A percentile compares a stretch with the other conserved stretches of the same genome.
These are phyloP conservation scores for Mizuhopecten yessoensis DNA, from an alignment of 1,140 invertebrate species.

Conservation along the genomic window DNA sequence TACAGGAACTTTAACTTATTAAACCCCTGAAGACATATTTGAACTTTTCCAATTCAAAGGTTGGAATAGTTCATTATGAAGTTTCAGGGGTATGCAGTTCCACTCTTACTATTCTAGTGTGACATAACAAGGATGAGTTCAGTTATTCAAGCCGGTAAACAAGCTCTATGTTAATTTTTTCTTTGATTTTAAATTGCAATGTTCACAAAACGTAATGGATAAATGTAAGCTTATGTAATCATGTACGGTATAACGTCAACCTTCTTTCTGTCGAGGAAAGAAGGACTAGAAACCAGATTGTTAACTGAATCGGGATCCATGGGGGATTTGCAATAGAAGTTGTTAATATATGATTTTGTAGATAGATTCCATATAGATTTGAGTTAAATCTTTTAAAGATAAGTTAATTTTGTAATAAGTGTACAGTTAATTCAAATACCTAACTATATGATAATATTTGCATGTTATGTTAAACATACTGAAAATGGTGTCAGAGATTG, in stretches of 20 bases:
- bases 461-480: background rate
- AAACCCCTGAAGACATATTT: too few species aligned
- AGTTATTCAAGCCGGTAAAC: too few species aligned
- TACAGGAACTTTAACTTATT: too few species aligned
- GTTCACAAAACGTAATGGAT: background rate
- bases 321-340: constrained; percentile 19
- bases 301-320: background rate
- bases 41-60: too few species aligned
- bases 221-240: background rate
- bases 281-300: background rate
- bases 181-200: background rate
- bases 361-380: constrained; percentile 14
- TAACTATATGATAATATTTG: constrained; percentile 20
- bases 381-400: constrained; percentile 40
- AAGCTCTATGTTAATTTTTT: background rate
- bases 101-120: too few species aligned
- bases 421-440: constrained; percentile 21
- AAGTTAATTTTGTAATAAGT: constrained; percentile 36
- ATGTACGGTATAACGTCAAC: background rate
- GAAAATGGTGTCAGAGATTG: constrained; percentile 6
- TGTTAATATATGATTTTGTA: constrained; percentile 33
- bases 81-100: too few species aligned
- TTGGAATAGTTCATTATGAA: too few species aligned
- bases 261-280: too few species aligned
- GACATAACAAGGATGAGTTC: too few species aligned